phyloP scores from a whole-genome alignment of 2,113 vertebrate species.

The Thomomys bottae region DNA sequence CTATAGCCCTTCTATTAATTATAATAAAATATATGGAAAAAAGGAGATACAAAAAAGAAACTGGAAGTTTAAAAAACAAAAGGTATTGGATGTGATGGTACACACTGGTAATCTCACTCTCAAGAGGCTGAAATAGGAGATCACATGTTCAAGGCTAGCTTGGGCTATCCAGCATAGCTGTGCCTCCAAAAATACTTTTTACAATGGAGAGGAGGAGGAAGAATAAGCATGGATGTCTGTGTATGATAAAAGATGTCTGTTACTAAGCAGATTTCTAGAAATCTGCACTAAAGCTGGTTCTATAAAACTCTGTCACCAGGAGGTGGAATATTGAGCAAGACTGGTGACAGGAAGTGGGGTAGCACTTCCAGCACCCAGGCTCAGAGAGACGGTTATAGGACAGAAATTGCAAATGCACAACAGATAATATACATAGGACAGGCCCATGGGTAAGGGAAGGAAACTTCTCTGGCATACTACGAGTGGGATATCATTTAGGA shows the following conservation, averaged over 20 bases:
- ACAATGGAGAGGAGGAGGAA: no score
- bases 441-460: background rate
- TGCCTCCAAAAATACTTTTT: no score
- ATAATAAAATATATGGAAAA: no score
- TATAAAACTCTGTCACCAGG: background rate
- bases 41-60: no score
- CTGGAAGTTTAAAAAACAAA: slow-evolving; percentile 21
- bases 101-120: no score
- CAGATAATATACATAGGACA: background rate
- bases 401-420: background rate
- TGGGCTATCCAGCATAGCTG: no score
- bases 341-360: background rate
- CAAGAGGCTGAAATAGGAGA: no score
- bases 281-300: background rate
- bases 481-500: background rate
- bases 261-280: slow-evolving; percentile 10
- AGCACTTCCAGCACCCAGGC: background rate
- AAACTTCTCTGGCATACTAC: background rate
- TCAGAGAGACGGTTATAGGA: background rate
- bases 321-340: background rate
- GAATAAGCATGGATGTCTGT: no score
- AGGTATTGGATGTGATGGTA: background rate
- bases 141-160: no score
- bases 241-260: background rate
- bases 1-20: no score